Conservation (phyloP, 2,113 vertebrate species). For the Sula dactylatra region DNA sequence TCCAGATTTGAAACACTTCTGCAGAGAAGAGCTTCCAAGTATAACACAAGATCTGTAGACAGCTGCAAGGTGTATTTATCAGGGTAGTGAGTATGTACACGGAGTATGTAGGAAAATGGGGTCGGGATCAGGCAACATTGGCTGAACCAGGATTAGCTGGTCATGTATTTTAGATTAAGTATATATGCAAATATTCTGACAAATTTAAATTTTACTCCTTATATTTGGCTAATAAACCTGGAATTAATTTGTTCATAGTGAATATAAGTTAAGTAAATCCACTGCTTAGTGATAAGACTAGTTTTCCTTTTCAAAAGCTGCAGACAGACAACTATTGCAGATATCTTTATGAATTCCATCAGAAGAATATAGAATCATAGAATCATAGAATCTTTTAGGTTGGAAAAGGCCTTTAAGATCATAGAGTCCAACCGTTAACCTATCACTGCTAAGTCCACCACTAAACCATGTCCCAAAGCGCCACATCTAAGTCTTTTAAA, state of each 20-base stretch:
- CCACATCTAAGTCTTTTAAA: too few species aligned
- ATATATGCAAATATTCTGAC: background rate
- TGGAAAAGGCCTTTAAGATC: too few species aligned
- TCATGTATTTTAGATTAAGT: background rate
- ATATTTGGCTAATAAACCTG: background rate
- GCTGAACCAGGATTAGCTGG: background rate
- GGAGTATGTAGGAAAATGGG: background rate
- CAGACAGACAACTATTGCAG: background rate
- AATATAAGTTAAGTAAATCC: background rate
- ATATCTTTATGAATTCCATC: background rate
- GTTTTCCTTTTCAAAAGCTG: background rate
- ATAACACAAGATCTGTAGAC: background rate
- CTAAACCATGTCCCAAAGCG: too few species aligned
- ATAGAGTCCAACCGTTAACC: too few species aligned
- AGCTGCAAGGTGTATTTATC: background rate
- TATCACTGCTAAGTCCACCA: too few species aligned
- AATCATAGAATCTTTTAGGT: too few species aligned
- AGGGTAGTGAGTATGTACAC: accelerated
- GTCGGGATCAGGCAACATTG: background rate
- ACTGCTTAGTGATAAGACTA: background rate
- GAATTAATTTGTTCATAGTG: background rate
- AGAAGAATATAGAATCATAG: background rate
- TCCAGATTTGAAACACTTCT: background rate
- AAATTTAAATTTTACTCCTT: background rate
- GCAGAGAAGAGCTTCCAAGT: background rate